Base-by-base conservation (phyloP, 2,797 vertebrate species). In the Astyanax mexicanus region DNA sequence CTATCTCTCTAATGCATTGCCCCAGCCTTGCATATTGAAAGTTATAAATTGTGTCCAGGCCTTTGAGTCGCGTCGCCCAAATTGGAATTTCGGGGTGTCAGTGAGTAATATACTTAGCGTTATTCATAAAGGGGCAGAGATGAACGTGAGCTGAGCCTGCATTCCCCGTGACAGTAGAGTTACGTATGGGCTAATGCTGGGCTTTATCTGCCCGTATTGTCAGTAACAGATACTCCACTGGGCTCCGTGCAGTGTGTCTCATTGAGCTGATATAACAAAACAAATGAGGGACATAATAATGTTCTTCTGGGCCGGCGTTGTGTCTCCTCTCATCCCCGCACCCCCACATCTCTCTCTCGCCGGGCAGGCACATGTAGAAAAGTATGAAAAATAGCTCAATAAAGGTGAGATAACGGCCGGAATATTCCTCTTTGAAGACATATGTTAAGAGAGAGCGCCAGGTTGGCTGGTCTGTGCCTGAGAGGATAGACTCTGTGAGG, bases 41-140 rank as follows among this genome's bases (percentile, higher is more conserved):
- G 90, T 92, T 92, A 93, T 91, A 92, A 92, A 92, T 93, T 91
- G 89, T 87, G 86, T 70, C 88, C 86, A 82, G 68, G 85, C 87
- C 88, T 81, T 85, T 83, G 83, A 88, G 89, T 87, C 87, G 85
- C 69, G 85, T 88, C 89, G 91, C 92, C 93, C 92, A 93, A 93
- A 92, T 92, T 92, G 90, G 88, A 88, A 86, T 83, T 81, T 70
- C 85, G 87, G 89, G 90, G 85, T 91, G 92, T 92, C 91, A 92
- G 83, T 89, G 92, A 92, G 87, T 92, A 89, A 93, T 92, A 91
- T 89, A 91, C 88, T 93, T 93, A 92, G 89, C 89, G 89, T 92
- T 92, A 92, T 92, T 93, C 86, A 91, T 90, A 92, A 88, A 90
- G 66, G 83, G 69, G 80, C 74, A 85, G 74, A 88, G 89, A 93